A percentile compares a stretch with the other conserved stretches of the same genome.
phyloP scores from a whole-genome alignment of 2,797 vertebrate species.

The Mus spretus region DNA sequence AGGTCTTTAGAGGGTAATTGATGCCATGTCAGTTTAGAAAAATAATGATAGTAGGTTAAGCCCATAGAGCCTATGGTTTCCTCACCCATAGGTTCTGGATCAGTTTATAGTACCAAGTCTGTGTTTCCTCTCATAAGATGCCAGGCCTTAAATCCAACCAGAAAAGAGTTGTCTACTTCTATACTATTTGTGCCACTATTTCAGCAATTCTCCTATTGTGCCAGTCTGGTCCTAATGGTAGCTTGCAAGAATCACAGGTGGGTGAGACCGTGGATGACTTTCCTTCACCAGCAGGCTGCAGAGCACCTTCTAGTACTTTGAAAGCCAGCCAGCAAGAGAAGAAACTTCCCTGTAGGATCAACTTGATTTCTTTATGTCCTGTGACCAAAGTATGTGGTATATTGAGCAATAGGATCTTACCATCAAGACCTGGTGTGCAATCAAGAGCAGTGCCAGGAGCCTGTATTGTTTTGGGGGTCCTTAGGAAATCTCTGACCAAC shows the following conservation, averaged over 20 bases:
- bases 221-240: not conserved
- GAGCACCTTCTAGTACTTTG: not conserved
- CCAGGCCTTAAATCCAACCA: not conserved
- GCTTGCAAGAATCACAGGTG: not conserved
- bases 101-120: not conserved
- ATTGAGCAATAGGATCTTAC: not conserved
- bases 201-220: not conserved
- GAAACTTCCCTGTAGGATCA: not conserved
- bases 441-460: not conserved
- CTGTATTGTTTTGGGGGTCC: not conserved
- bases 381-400: not conserved
- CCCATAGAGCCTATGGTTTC: not conserved
- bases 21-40: not conserved
- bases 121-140: not conserved
- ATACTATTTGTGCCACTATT: not conserved
- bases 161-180: not conserved
- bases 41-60: not conserved
- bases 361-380: not conserved
- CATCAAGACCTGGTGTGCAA: not conserved
- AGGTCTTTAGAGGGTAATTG: not conserved
- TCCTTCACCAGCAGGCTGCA: not conserved
- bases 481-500: not conserved
- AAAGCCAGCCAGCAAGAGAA: not conserved
- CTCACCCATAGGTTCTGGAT: not conserved
- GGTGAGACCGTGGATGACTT: not conserved